These are phyloP conservation scores for Stenolophus ochropezus DNA, from an alignment of 2,888 invertebrate genomes.

Conservation along the genomic window DNA sequence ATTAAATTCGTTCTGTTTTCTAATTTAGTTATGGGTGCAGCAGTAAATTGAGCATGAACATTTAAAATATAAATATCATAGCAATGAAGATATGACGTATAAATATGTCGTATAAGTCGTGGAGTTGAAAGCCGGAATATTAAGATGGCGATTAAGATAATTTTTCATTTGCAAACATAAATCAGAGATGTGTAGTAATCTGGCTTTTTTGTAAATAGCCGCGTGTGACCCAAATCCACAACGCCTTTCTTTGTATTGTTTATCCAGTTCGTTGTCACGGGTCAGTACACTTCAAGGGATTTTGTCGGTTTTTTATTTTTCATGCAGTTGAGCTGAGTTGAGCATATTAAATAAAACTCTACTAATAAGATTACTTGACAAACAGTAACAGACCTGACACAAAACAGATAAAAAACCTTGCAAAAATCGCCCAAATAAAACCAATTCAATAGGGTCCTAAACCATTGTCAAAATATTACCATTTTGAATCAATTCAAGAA, in stretches of 20 bases:
- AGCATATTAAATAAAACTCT: background rate
- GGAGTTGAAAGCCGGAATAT: background rate
- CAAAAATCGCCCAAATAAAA: background rate
- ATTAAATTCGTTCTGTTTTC: no score
- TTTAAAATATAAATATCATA: no score
- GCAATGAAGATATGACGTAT: no score
- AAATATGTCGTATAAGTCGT: no score
- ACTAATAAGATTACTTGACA: slow-evolving; percentile 9
- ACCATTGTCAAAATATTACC: no score
- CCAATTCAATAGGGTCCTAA: background rate
- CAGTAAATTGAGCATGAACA: no score
- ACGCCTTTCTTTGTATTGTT: background rate
- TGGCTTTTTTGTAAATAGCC: background rate
- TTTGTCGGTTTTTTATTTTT: background rate
- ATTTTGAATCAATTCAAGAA: no score
- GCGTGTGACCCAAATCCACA: background rate
- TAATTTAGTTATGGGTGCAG: no score
- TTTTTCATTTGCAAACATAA: background rate
- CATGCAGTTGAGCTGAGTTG: background rate
- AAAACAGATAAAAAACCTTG: background rate
- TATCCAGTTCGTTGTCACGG: background rate
- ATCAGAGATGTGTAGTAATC: background rate
- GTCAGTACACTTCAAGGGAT: background rate
- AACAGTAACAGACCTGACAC: background rate
- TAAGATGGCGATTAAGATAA: background rate